Evolutionary conservation across 2,888 invertebrate genomes (phyloP), one percentile per base, ranked within the genome.

Genomic region (Strigamia transsilvanica): DNA sequence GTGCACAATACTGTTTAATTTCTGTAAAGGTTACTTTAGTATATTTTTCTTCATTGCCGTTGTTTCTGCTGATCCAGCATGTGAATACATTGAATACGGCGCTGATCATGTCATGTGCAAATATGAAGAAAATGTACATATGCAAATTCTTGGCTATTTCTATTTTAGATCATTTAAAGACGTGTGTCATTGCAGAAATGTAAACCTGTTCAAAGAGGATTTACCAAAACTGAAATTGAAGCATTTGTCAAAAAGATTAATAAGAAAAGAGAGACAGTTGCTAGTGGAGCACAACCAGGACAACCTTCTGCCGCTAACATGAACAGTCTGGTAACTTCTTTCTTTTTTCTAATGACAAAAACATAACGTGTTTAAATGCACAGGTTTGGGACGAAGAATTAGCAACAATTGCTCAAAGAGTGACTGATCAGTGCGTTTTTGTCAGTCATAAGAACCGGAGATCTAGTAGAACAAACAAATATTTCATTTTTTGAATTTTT

Each of bases 331-430:
- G 79, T 79, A 79, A 73, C 2, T 32, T 9, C 6, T 18, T 23
- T 66, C 6, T 66, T 41, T 9, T 41, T 41, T 41, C 12, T 9
- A 9, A 9, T 41, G 6, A 41, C 12, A 41, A 6, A 41, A 9
- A 12, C 12, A 9, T 41, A 9, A 41, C n/a, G n/a, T n/a, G n/a
- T n/a, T n/a, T n/a, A 41, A 41, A 41, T 32, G n/a, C n/a, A n/a
- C n/a, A 78, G 78, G 27, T 21, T 18, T 79, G 79, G 79, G 23
- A 79, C 32, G 12, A 27, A 15, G 79, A 79, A 79, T 79, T 79
- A 15, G 79, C 27, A 79, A 38, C n/a, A 7, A 9, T 79, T 27
- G 79, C 79, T 9, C 79, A 79, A n/a, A 4, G 79, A 1, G 7
- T 2, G n/a, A n/a, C 79, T 34, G 79, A 79, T 34, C 79, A 79